phyloP scores from a whole-genome alignment of 2,113 vertebrate genomes.

The Paraplagusia blochii region DNA sequence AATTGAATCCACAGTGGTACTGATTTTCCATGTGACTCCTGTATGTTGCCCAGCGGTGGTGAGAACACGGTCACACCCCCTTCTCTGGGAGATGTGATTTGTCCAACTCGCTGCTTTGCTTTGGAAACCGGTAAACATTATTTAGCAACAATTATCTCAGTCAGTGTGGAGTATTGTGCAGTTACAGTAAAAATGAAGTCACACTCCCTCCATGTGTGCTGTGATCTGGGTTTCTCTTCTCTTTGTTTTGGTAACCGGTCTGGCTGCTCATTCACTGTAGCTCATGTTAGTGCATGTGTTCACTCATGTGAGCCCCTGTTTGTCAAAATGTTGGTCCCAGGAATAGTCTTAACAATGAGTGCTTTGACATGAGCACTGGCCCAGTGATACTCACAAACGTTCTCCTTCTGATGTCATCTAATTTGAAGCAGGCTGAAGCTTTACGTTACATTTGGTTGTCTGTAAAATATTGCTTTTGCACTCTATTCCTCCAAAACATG shows the following conservation, averaged over 20 bases:
- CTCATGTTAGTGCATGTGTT: neutral
- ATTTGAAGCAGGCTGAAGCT: too few relatives aligned
- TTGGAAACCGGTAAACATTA: neutral
- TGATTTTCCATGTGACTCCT: neutral
- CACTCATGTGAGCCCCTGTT: neutral
- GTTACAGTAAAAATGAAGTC: too few relatives aligned
- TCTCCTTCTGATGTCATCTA: too few relatives aligned
- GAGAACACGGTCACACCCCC: neutral
- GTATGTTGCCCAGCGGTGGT: neutral
- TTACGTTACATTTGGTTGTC: too few relatives aligned
- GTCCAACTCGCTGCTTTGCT: neutral
- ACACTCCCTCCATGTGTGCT: too few relatives aligned
- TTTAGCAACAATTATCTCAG: too few relatives aligned
- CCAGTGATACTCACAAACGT: too few relatives aligned
- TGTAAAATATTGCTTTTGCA: too few relatives aligned
- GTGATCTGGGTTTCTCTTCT: neutral
- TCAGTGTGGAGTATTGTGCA: too few relatives aligned
- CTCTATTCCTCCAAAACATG: too few relatives aligned
- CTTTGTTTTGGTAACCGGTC: constrained; percentile 4
- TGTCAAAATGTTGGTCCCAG: neutral
- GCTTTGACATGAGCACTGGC: too few relatives aligned
- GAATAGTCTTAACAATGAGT: neutral
- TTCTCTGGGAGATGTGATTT: neutral
- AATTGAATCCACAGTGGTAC: constrained; percentile 1
- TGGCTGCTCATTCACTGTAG: neutral